A percentile compares a stretch with the other conserved stretches of the same genome.
Evolutionary conservation across 2,888 invertebrate genomes (phyloP).

Genomic region (Hirtodrosophila duncani): DNA sequence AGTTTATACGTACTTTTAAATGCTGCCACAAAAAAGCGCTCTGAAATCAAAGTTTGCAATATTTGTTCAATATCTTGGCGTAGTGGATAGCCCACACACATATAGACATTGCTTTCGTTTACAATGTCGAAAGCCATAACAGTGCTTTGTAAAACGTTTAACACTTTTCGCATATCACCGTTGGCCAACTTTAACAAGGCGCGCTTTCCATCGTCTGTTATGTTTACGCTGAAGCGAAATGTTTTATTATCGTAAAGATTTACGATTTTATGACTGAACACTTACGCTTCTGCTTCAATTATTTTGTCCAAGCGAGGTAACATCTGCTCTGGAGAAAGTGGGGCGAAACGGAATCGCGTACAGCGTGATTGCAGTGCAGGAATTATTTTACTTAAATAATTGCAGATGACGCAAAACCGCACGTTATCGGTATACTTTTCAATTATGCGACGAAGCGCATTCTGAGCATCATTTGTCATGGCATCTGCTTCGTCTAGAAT

Average conservation of each 20-base stretch:
- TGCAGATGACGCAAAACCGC: conserved; percentile 98
- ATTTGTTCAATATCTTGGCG: conserved; percentile 92
- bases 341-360: conserved; percentile 97
- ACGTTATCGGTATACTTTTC: conserved; percentile 99
- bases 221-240: conserved; percentile 82
- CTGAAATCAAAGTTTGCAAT: conserved; percentile 86
- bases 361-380: conserved; percentile 99
- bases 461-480: conserved; percentile 99
- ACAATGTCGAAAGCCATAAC: conserved; percentile 94
- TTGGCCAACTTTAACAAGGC: conserved; percentile 93
- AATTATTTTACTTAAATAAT: conserved; percentile 98
- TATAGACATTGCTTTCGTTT: conserved; percentile 93
- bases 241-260: background rate
- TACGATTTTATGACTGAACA: background rate
- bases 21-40: conserved; percentile 69
- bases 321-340: conserved; percentile 90
- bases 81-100: conserved; percentile 97
- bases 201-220: conserved; percentile 91
- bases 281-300: conserved; percentile 88
- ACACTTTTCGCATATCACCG: conserved; percentile 98
- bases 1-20: conserved; percentile 64
- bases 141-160: conserved; percentile 98
- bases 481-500: conserved; percentile 99
- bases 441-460: conserved; percentile 96
- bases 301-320: conserved; percentile 92